phyloP scores from a whole-genome alignment of 2,888 invertebrate species.

The Candidula unifasciata region DNA sequence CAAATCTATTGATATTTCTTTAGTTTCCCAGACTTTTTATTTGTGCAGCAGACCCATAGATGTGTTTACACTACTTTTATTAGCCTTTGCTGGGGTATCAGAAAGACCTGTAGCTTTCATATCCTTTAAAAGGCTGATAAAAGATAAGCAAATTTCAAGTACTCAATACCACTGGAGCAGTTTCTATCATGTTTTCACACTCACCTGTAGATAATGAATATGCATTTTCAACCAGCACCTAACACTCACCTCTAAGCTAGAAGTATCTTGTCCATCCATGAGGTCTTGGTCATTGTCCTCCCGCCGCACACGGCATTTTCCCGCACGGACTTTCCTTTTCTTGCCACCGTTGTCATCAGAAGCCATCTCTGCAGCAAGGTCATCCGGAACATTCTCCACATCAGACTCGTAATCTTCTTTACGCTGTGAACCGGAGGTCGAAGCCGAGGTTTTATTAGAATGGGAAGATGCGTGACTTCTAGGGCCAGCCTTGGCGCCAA shows the following conservation, averaged over 20 bases:
- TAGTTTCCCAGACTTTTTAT: no score
- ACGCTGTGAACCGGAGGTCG: neutral
- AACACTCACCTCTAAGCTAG: constrained; percentile 11
- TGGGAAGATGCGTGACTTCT: neutral
- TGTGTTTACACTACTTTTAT: no score
- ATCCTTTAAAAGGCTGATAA: no score
- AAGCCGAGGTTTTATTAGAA: neutral
- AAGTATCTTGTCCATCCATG: constrained; percentile 5
- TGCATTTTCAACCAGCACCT: no score
- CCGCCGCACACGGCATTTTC: constrained; percentile 28
- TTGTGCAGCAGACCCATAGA: no score
- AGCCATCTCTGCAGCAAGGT: constrained; percentile 47
- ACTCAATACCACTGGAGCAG: no score
- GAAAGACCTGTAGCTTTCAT: no score
- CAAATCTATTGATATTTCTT: no score
- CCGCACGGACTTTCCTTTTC: constrained; percentile 34
- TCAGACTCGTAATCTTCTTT: constrained; percentile 51
- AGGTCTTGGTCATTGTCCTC: constrained; percentile 34
- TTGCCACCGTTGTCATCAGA: constrained; percentile 42
- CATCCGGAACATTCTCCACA: constrained; percentile 47
- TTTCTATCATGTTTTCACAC: no score
- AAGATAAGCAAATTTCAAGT: no score
- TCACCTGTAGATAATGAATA: no score
- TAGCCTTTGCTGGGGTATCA: no score
- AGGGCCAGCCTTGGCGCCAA: neutral